Percentiles rank a stretch among this genome's conserved stretches.
phyloP scores from a whole-genome alignment of 2,888 invertebrate genomes.

The Aporophyla lueneburgensis region DNA sequence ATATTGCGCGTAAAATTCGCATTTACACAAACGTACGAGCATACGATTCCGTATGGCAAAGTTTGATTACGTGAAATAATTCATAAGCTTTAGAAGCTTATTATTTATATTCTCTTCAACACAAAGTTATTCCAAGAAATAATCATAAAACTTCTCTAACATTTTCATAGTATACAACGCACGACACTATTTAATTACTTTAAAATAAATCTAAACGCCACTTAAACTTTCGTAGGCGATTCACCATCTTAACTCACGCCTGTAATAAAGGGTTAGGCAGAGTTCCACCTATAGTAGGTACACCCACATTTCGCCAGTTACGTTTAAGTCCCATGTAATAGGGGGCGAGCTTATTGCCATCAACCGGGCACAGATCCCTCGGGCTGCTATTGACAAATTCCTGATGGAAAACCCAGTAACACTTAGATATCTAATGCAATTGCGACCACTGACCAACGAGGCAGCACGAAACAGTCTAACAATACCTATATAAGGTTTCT shows the following conservation, averaged over 20 bases:
- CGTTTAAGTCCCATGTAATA: no score
- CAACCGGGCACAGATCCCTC: no score
- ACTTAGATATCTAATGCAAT: neutral
- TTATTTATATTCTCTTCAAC: neutral
- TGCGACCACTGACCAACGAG: no score
- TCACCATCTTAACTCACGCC: neutral
- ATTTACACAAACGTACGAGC: neutral
- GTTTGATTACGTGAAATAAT: conserved; percentile 7
- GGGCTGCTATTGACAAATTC: neutral
- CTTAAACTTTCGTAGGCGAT: neutral
- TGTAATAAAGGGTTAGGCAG: neutral
- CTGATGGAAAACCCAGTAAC: neutral
- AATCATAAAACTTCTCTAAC: neutral
- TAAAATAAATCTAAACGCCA: conserved; percentile 11
- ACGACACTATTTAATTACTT: neutral
- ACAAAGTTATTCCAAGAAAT: neutral
- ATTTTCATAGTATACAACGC: neutral
- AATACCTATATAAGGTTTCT: conserved; percentile 3
- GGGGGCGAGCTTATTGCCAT: no score
- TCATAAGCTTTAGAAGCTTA: conserved; percentile 3
- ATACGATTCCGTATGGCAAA: conserved; percentile 2
- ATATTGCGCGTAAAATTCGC: neutral
- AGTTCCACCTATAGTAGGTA: neutral
- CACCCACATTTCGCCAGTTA: neutral
- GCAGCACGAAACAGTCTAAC: neutral